Evolutionary conservation across 30 jellyfish, hydroid and myxozoan species (phyloP), one percentile per base, ranked within the genome.

Genomic region (Aurelia aurita): DNA sequence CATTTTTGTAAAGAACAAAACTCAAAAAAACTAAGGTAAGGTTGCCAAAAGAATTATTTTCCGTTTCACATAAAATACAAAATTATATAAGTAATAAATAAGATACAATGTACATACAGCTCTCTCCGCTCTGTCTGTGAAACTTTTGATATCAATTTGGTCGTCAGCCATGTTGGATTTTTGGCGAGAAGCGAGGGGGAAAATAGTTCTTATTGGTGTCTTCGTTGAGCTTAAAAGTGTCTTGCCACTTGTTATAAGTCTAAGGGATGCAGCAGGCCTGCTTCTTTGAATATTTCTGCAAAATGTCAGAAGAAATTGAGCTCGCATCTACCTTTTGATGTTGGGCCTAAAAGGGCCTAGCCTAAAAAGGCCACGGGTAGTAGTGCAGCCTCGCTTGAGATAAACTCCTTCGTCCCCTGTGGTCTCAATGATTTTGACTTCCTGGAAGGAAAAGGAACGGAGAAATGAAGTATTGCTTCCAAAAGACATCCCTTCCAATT

Each of bases 91-190:
- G 0, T 6, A 39, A 39, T 39, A 26, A 68, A 13, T n/a, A 0
- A 22, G 4, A 22, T 0, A 29, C 35, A 68, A 21, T 18, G 12
- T n/a, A 18, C 67, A 15, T 58, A 83, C 93, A 69, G 93, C 67
- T 58, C 70, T 83, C 34, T 59, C 93, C 18, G 93, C 81, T 32
- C 86, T 83, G 73, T 83, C 93, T 46, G 79, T 53, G 65, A 68
- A 70, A 55, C 81, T 70, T 62, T 83, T 83, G 22, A 83, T 43
- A 43, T 83, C 93, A 26, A 70, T 43, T 14, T 34, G 58, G 29
- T 51, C 4, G 67, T 35, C 81, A 69, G 47, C 65, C 81, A 35
- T 44, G 81, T 63, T 69, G 31, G 16, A 39, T 7, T 39, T 39
- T 39, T 39, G 51, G 51, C 51, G 51, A 39, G 51, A 39, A 39